phyloP scores from a whole-genome alignment of 2,888 invertebrate species.

The Hirtodrosophila cameraria region DNA sequence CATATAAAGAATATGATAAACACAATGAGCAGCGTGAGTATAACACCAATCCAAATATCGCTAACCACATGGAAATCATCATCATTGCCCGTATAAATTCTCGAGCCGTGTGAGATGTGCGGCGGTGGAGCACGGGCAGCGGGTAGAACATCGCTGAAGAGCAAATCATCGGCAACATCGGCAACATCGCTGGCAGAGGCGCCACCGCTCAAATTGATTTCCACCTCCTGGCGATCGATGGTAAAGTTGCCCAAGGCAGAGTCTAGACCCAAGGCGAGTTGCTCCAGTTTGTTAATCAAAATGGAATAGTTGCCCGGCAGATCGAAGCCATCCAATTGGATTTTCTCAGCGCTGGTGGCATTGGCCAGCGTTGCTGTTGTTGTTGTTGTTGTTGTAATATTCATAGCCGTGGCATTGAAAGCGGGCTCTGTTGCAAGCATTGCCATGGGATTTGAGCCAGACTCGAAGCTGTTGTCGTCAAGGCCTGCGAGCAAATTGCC shows the following conservation, averaged over 20 bases:
- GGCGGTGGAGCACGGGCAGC: slow-evolving; percentile 70
- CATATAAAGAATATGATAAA: slow-evolving; percentile 88
- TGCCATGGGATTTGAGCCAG: slow-evolving; percentile 30
- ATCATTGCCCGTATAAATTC: slow-evolving; percentile 79
- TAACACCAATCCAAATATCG: slow-evolving; percentile 87
- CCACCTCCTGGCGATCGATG: slow-evolving; percentile 79
- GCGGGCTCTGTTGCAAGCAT: slow-evolving; percentile 29
- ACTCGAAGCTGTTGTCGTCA: slow-evolving; percentile 56
- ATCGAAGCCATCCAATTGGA: slow-evolving; percentile 76
- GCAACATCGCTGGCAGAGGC: slow-evolving; percentile 57
- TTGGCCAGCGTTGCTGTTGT: slow-evolving; percentile 26
- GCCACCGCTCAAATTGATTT: slow-evolving; percentile 69
- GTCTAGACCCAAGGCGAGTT: slow-evolving; percentile 81
- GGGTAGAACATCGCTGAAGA: slow-evolving; percentile 64
- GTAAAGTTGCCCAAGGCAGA: slow-evolving; percentile 79
- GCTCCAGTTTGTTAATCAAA: slow-evolving; percentile 82
- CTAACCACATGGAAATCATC: slow-evolving; percentile 86
- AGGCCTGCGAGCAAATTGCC: slow-evolving; percentile 65
- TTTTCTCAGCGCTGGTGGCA: slow-evolving; percentile 62
- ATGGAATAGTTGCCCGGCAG: slow-evolving; percentile 82
- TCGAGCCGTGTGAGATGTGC: slow-evolving; percentile 56
- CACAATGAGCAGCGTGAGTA: slow-evolving; percentile 86
- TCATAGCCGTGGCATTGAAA: slow-evolving; percentile 42
- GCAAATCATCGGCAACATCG: slow-evolving; percentile 60
- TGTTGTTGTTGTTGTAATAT: slow-evolving; percentile 25